Percentiles rank a stretch among this genome's conserved stretches.
These are phyloP conservation scores for Heliconius congener DNA, from an alignment of 1,140 invertebrate species.

Conservation along the genomic window DNA sequence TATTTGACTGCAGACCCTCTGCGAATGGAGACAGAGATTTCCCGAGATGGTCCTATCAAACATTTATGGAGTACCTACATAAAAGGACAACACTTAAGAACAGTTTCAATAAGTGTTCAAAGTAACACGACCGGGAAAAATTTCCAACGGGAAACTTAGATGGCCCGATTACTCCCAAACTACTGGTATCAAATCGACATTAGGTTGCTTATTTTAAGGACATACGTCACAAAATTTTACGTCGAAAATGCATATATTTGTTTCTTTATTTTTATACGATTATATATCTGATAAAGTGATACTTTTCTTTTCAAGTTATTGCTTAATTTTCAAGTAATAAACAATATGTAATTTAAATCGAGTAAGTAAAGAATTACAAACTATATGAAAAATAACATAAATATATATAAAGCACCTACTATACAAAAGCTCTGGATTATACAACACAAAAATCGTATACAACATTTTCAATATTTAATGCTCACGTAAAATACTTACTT, in stretches of 20 bases:
- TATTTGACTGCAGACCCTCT: conserved; percentile 80
- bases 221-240: not conserved
- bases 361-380: not conserved
- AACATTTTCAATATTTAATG: conserved; percentile 52
- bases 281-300: not conserved
- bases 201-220: not conserved
- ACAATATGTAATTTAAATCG: no score
- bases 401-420: not conserved
- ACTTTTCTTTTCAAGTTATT: not conserved
- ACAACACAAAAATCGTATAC: conserved; percentile 12
- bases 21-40: conserved; percentile 80
- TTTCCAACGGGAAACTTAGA: not conserved
- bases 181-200: not conserved
- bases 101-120: conserved; percentile 78
- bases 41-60: conserved; percentile 80
- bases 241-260: no score
- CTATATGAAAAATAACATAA: not conserved
- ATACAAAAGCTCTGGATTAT: not conserved
- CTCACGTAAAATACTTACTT: conserved; percentile 54
- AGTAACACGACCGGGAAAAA: conserved; percentile 46
- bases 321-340: no score
- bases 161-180: not conserved
- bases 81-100: conserved; percentile 80
- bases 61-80: conserved; percentile 80
- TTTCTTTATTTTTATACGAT: not conserved